These are phyloP conservation scores for Porites cylindrica DNA, from an alignment of 92 coral and sea anemone genomes.

Conservation along the genomic window DNA sequence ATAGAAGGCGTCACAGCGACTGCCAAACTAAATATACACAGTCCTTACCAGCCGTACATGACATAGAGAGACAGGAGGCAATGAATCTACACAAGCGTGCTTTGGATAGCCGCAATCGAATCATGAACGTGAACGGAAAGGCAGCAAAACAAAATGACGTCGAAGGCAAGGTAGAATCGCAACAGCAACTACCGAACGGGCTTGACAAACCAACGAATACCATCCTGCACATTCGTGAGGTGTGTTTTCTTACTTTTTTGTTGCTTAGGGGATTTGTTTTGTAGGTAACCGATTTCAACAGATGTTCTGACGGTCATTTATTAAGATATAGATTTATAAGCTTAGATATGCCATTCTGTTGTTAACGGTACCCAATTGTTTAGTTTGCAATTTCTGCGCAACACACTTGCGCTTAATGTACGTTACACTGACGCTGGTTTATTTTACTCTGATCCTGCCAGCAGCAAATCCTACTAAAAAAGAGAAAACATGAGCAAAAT, in stretches of 20 bases:
- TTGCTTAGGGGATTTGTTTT: conserved; percentile 23
- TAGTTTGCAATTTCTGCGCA: conserved; percentile 64
- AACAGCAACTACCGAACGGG: conserved; percentile 74
- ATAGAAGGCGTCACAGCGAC: conserved; percentile 82
- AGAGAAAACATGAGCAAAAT: conserved; percentile 91
- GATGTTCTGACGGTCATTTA: conserved; percentile 10
- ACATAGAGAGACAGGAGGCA: conserved; percentile 85
- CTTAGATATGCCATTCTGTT: conserved; percentile 17
- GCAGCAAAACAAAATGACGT: conserved; percentile 76
- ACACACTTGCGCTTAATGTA: conserved; percentile 65
- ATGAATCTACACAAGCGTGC: conserved; percentile 77
- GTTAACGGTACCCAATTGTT: conserved; percentile 69
- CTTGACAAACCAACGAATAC: conserved; percentile 84
- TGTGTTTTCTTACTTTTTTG: conserved; percentile 24
- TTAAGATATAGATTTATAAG: background rate
- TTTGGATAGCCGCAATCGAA: conserved; percentile 78
- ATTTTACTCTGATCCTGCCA: conserved; percentile 77
- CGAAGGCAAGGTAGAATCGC: conserved; percentile 76
- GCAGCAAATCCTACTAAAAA: conserved; percentile 83
- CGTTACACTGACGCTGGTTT: conserved; percentile 64
- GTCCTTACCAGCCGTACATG: conserved; percentile 79
- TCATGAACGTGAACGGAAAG: conserved; percentile 71
- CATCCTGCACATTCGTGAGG: conserved; percentile 81
- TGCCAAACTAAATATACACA: conserved; percentile 89
- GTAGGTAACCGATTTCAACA: conserved; percentile 12